These are phyloP conservation scores for Prionace glauca DNA, from an alignment of 2,797 vertebrate genomes.

Conservation along the genomic window DNA sequence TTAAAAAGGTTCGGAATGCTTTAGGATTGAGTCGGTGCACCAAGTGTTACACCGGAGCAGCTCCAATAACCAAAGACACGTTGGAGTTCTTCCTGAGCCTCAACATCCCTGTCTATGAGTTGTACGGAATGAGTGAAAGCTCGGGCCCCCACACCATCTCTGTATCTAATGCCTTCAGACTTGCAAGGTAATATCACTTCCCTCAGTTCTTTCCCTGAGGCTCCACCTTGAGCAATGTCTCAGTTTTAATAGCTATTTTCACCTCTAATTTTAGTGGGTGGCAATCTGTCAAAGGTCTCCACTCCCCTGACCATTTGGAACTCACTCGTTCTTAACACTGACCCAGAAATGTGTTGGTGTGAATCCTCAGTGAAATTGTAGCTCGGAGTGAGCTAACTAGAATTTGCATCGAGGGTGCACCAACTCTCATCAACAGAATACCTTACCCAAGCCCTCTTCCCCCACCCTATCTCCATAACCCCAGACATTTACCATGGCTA, in stretches of 20 bases:
- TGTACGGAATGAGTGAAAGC: constrained; percentile 89
- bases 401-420: too few relatives aligned
- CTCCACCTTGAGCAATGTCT: not conserved
- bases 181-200: constrained; percentile 65
- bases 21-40: constrained; percentile 80
- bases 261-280: not conserved
- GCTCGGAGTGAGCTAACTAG: not conserved
- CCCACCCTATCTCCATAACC: too few relatives aligned
- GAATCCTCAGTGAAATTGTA: not conserved
- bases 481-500: too few relatives aligned
- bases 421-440: too few relatives aligned
- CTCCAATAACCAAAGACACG: constrained; percentile 78
- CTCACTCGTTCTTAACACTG: not conserved
- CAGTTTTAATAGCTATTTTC: not conserved
- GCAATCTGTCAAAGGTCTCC: not conserved
- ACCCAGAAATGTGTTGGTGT: not conserved
- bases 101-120: constrained; percentile 75
- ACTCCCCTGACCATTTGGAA: not conserved
- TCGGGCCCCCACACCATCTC: constrained; percentile 77
- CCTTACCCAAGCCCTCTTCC: not conserved
- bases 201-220: not conserved
- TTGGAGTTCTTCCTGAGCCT: constrained; percentile 88
- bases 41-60: constrained; percentile 74
- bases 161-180: constrained; percentile 50
- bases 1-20: constrained; percentile 71